phyloP scores from a whole-genome alignment of 2,888 invertebrate genomes.

The Biston betularia region DNA sequence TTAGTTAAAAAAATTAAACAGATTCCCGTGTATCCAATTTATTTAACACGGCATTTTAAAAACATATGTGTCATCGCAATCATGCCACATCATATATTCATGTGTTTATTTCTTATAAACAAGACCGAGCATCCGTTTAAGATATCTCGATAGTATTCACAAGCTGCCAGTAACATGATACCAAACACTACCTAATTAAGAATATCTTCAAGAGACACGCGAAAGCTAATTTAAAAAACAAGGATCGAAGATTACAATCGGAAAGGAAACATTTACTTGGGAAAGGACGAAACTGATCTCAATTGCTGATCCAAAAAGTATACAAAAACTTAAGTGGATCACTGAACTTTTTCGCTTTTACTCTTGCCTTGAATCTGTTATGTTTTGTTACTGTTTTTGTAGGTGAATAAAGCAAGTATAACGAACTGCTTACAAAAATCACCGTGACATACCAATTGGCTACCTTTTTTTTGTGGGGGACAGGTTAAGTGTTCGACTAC shows the following conservation, averaged over 20 bases:
- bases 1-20: background rate
- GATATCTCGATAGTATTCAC: background rate
- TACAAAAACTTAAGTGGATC: slow-evolving; percentile 24
- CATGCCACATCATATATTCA: slow-evolving; percentile 3
- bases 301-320: slow-evolving; percentile 22
- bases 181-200: slow-evolving; percentile 18
- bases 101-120: background rate
- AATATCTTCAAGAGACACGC: slow-evolving; percentile 11
- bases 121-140: slow-evolving; percentile 5
- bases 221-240: slow-evolving; percentile 24
- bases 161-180: slow-evolving; percentile 9
- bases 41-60: slow-evolving; percentile 18
- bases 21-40: slow-evolving; percentile 8
- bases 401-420: background rate
- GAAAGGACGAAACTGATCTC: slow-evolving; percentile 19
- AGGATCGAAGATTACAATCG: slow-evolving; percentile 17
- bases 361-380: background rate
- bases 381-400: background rate
- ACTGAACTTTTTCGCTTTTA: slow-evolving; percentile 4
- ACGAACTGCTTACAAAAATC: background rate
- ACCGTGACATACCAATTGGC: too few relatives aligned
- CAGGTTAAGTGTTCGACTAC: too few relatives aligned
- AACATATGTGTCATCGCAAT: slow-evolving; percentile 14
- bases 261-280: slow-evolving; percentile 20
- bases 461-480: too few relatives aligned